Base-by-base conservation (phyloP, 2,797 vertebrate species). In the Atherinosoma microstoma region DNA sequence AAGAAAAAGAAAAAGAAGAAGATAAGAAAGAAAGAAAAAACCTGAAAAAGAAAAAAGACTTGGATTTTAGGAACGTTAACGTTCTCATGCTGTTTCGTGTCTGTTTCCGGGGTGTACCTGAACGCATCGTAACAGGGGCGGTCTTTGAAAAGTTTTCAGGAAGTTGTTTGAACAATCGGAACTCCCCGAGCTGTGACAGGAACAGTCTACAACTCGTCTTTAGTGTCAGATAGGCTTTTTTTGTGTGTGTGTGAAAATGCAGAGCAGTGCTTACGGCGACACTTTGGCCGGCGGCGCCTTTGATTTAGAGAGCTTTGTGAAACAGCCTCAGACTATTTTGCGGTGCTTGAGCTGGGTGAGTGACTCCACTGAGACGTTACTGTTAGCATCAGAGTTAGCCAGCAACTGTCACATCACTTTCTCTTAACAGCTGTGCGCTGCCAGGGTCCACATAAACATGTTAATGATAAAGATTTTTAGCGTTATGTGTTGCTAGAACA, bases 311-410 rank as follows among this genome's bases (percentile, higher is more conserved):
- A 75, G 29, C 34, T 95, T 94, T 53, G 0, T 93, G 0, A 92
- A 87, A 54, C 90, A 91, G 64, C 94, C 94, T 11, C 94, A 94
- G 73, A 95, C 94, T 27, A 73, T 94, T 29, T 20, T 91, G 64
- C 93, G 95, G 62, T 70, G 80, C 61, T 66, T 94, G 57, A 92
- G 94, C 73, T 95, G 95, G 95, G 95, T 95, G 86, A 95, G 94
- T 92, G 73, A 72, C 58, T 60, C 24, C 54, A 70, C 73, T 59
- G 42, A 67, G 58, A 67, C 58, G 57, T 72, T 29, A 6, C 51
- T 12, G 51, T 29, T 79, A 88, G 76, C 76, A 64, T 51, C 59
- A 34, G 40, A 29, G 49, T 58, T 83, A 87, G 80, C 75, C 70
- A 9, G 7, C 27, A 64, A 60, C 73, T 78, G 82, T 86, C 83